phyloP scores from a whole-genome alignment of 2,113 vertebrate genomes.

The Suncus etruscus region DNA sequence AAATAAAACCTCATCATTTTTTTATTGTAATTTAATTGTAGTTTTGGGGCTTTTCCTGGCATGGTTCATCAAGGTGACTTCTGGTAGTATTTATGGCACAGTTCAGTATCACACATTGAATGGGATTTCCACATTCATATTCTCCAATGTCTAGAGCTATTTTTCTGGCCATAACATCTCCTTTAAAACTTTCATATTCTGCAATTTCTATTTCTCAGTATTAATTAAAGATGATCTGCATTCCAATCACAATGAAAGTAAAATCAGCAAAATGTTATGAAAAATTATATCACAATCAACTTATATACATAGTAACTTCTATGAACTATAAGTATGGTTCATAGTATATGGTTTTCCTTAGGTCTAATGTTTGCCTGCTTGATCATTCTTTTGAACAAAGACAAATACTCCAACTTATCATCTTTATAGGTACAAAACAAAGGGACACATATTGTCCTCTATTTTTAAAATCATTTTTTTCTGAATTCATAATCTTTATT shows the following conservation, averaged over 20 bases:
- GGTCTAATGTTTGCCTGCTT: too few relatives aligned
- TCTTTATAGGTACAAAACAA: background rate
- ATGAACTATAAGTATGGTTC: constrained; percentile 30
- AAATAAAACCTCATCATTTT: too few relatives aligned
- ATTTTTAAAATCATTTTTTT: too few relatives aligned
- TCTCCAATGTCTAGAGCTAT: too few relatives aligned
- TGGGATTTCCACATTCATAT: too few relatives aligned
- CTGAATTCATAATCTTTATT: too few relatives aligned
- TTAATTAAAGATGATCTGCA: background rate
- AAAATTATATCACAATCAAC: constrained; percentile 10
- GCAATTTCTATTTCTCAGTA: background rate
- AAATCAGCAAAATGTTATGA: background rate
- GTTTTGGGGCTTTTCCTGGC: too few relatives aligned
- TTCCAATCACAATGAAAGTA: background rate
- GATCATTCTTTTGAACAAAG: background rate
- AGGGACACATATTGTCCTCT: background rate
- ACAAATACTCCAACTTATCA: constrained; percentile 40
- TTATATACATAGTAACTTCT: constrained; percentile 25
- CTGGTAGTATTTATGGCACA: too few relatives aligned
- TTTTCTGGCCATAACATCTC: background rate
- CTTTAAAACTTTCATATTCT: background rate
- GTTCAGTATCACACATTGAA: too few relatives aligned
- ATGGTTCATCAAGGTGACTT: too few relatives aligned
- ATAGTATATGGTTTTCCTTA: too few relatives aligned
- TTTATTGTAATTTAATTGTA: too few relatives aligned